Evolutionary conservation across 2,113 vertebrate genomes (phyloP).

Genomic region (Antechinus flavipes): DNA sequence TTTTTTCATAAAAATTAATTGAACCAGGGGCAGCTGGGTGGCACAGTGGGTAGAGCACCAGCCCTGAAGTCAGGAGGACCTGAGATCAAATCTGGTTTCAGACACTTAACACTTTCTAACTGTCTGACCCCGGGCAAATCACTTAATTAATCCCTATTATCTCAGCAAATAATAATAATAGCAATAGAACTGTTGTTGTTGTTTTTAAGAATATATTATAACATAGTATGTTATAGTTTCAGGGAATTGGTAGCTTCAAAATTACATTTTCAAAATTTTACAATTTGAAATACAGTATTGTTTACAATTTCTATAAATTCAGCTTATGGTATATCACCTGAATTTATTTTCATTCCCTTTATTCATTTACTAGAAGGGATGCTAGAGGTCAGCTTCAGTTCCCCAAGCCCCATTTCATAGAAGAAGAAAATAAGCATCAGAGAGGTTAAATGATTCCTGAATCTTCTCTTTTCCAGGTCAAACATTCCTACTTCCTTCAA

Average conservation of each 20-base stretch:
- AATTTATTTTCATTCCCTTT: conserved; percentile 39
- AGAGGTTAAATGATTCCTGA: background rate
- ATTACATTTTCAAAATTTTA: background rate
- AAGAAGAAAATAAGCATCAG: no score
- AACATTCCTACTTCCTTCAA: background rate
- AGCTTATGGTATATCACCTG: background rate
- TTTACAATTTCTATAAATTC: conserved; percentile 8
- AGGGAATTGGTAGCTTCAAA: conserved; percentile 5
- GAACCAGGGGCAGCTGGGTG: background rate
- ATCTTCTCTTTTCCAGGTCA: background rate
- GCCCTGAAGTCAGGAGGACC: no score
- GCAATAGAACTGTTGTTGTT: background rate
- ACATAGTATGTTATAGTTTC: background rate
- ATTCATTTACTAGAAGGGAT: background rate
- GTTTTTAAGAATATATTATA: background rate
- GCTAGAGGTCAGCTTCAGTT: background rate
- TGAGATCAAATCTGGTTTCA: no score
- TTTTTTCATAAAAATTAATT: conserved; percentile 44
- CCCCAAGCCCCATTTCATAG: no score
- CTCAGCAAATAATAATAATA: no score
- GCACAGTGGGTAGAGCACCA: no score
- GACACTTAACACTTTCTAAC: no score
- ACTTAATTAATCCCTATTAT: no score
- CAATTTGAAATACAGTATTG: conserved; percentile 20
- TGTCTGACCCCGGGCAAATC: no score